A percentile compares a stretch with the other conserved stretches of the same genome.
Conservation (phyloP, 2,113 vertebrate genomes). For the Sylvia atricapilla region DNA sequence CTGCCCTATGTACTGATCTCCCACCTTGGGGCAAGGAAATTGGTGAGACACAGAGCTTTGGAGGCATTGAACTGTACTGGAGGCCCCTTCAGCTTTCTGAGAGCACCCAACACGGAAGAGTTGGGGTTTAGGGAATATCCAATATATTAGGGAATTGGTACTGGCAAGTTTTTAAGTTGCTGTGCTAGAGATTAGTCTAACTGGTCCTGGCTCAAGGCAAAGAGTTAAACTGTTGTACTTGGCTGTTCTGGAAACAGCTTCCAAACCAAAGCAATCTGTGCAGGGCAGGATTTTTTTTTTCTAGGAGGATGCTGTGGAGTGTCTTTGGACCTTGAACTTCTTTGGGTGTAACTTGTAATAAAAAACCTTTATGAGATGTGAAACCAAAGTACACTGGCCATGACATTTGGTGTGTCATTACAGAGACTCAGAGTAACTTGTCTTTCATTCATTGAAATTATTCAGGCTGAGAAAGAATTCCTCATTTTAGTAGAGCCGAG, state of each 20-base stretch:
- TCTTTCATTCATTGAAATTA: not conserved
- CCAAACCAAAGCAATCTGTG: not conserved
- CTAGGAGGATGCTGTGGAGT: not conserved
- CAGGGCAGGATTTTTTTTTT: not conserved
- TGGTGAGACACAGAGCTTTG: not conserved
- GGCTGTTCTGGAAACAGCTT: not conserved
- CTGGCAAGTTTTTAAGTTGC: not conserved
- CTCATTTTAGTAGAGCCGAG: not conserved
- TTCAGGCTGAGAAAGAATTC: not conserved
- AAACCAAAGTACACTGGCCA: not conserved
- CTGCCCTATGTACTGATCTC: not conserved
- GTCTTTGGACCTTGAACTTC: not conserved
- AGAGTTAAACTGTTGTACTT: not conserved
- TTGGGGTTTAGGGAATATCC: not conserved
- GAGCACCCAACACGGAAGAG: not conserved
- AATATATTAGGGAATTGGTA: not conserved
- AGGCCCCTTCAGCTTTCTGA: not conserved
- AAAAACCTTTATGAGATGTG: not conserved
- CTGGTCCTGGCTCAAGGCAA: not conserved
- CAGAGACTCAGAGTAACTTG: not conserved
- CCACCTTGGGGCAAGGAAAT: not conserved
- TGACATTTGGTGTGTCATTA: not conserved
- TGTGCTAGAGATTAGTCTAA: not conserved
- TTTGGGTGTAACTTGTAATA: slow-evolving; percentile 19
- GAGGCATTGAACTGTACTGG: not conserved